These are phyloP conservation scores for Drosophila rhopaloa DNA, from an alignment of 1,140 invertebrate genomes.

Conservation along the genomic window DNA sequence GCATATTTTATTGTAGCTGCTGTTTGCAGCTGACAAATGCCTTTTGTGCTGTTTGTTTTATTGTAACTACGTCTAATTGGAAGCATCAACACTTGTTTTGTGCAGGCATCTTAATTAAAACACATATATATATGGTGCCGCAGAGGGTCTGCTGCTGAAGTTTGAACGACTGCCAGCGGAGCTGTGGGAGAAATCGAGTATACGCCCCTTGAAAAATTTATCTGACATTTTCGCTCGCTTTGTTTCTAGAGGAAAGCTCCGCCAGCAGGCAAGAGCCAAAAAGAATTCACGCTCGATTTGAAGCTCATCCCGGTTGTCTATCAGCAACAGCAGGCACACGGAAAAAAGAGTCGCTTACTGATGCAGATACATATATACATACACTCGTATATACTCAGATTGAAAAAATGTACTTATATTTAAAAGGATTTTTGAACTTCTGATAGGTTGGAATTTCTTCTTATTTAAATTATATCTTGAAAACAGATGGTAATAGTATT, in stretches of 20 bases:
- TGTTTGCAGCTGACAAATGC: constrained; percentile 55
- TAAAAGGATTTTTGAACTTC: no score
- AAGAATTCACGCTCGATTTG: constrained; percentile 73
- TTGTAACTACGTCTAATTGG: constrained; percentile 60
- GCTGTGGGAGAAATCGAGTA: constrained; percentile 54
- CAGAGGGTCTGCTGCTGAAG: constrained; percentile 55
- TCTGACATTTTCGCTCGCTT: constrained; percentile 67
- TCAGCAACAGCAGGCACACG: constrained; percentile 43
- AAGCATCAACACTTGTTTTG: constrained; percentile 52
- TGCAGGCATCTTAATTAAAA: constrained; percentile 48
- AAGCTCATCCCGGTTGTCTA: constrained; percentile 58
- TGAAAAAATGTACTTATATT: no score
- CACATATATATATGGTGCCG: constrained; percentile 4
- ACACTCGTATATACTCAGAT: no score
- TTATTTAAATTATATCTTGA: no score
- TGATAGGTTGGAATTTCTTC: no score
- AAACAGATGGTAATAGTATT: no score
- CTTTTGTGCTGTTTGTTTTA: constrained; percentile 47
- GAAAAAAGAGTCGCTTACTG: not conserved
- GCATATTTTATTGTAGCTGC: constrained; percentile 52
- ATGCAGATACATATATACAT: no score
- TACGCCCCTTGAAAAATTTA: constrained; percentile 60
- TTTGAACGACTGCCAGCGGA: constrained; percentile 59
- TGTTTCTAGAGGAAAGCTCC: constrained; percentile 41
- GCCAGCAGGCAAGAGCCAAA: constrained; percentile 50